Evolutionary conservation across 92 coral and sea anemone genomes (phyloP), one percentile per base, ranked within the genome.

Genomic region (Porites lobata): DNA sequence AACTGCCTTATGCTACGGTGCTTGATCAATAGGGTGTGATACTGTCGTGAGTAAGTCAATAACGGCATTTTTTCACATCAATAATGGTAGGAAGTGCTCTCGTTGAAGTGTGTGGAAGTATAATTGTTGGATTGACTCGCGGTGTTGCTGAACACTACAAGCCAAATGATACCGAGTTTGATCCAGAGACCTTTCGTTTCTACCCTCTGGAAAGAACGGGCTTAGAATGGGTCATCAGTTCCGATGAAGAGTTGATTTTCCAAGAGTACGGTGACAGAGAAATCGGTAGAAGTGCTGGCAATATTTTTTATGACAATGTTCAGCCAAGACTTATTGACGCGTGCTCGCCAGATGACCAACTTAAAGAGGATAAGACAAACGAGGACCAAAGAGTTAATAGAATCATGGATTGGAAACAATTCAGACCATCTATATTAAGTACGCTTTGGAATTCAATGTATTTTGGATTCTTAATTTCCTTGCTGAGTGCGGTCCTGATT

Each of bases 401-500:
- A 38, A 38, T 38, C 47, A 72, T 72, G 77, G 77, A 51, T n/a
- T 72, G 77, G 77, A 72, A 72, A 13, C 50, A 19, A 20, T 51
- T 47, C 58, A 72, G 77, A 50, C 77, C 61, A 50, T 72, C 77
- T 8, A 18, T 43, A 9, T 8, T 7, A 14, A 13, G 77, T 6
- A 72, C 77, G 43, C 20, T 72, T 72, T 72, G 77, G 77, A 50
- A 47, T 7, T 72, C 77, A 53, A 57, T 72, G 8, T 50, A 53
- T 14, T 72, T 72, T n/a, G 77, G 77, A 20, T 50, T 72, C 51
- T 8, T 72, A 8, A 72, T 72, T 50, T 72, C 77, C 59, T 22
- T 50, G 1, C 51, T 72, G 43, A 72, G 77, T 50, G 77, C 77
- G 6, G 17, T 29, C 77, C 9, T 72, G 3, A 72, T 72, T 19